Evolutionary conservation across 2,797 vertebrate genomes (phyloP), one percentile per base, ranked within the genome.

Genomic region (Notamacropus eugenii): DNA sequence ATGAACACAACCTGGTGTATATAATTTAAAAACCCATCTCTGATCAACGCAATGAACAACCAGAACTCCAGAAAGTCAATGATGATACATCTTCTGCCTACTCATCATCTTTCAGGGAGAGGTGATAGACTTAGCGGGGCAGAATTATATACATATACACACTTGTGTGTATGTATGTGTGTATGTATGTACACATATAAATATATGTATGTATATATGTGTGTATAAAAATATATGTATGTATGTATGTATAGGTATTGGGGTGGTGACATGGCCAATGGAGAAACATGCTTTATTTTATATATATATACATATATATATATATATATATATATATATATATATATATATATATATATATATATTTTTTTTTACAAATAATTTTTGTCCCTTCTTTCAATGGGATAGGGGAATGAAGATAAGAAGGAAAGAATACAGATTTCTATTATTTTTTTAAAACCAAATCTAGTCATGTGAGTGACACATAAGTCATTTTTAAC

Each of bases 121-220:
- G 40, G 40, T 24, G 9, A 82, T 46, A 4, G 74, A 46, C 27
- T 82, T 46, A 4, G 74, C 22, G 22, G 40, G 22, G 2, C 29
- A 82, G 40, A 11, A 82, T 46, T 40, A 74, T 92, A 96, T 96
- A 98, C 95, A 92, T 92, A 90, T 93, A 67, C 31, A n/a, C 1
- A 54, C 8, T 9, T 57, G 56, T 58, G 9, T 58, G 28, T 58
- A 3, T 56, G 55, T 19, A 92, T 24, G 5, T 9, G 9, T 58
- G 28, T 58, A 3, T 56, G 55, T 19, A 92, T 24, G 5, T 9
- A 97, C 93, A 95, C 27, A 92, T 16, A 67, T 56, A 29, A 58
- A 58, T 58, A 58, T 58, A 9, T 58, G 28, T 31, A n/a, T 46
- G 16, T 40, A 4, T 16, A 62, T 34, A 34, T 40, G n/a, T 74